Evolutionary conservation across 1,140 invertebrate species (phyloP).

Genomic region (Penaeus indicus): DNA sequence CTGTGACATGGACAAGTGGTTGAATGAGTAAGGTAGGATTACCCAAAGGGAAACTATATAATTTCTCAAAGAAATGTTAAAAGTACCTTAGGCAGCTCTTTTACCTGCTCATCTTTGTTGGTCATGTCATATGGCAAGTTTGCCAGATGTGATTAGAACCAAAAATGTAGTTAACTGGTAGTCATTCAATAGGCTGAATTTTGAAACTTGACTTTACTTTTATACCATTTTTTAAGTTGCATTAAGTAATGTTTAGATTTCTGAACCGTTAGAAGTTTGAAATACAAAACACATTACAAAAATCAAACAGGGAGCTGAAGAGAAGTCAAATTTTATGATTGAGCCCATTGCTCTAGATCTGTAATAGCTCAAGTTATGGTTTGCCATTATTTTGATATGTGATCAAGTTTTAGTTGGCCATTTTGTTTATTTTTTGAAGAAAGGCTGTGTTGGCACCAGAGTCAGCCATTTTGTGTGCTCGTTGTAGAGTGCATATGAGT

Average conservation of each 20-base stretch:
- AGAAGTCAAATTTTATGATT: slow-evolving; percentile 36
- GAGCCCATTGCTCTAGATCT: slow-evolving; percentile 52
- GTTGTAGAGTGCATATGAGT: slow-evolving; percentile 56
- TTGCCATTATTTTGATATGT: slow-evolving; percentile 59
- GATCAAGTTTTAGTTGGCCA: slow-evolving; percentile 56
- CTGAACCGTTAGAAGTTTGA: no score
- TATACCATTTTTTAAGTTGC: background rate
- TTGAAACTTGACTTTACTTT: slow-evolving; percentile 35
- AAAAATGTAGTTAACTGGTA: slow-evolving; percentile 44
- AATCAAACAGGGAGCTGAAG: slow-evolving; percentile 1
- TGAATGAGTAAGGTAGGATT: slow-evolving; percentile 1
- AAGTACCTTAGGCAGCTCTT: background rate
- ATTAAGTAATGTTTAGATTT: background rate
- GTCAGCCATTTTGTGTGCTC: slow-evolving; percentile 60
- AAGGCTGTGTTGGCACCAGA: slow-evolving; percentile 59
- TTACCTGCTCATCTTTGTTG: slow-evolving; percentile 7
- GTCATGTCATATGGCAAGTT: slow-evolving; percentile 38
- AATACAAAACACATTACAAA: background rate
- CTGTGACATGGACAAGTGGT: slow-evolving; percentile 1
- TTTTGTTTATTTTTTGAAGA: slow-evolving; percentile 56
- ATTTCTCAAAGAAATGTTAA: background rate
- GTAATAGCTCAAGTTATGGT: slow-evolving; percentile 56
- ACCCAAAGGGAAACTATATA: background rate
- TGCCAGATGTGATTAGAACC: slow-evolving; percentile 52
- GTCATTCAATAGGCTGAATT: slow-evolving; percentile 48